These are phyloP conservation scores for Nomada hirtipes DNA, from an alignment of 2,888 invertebrate species.

Conservation along the genomic window DNA sequence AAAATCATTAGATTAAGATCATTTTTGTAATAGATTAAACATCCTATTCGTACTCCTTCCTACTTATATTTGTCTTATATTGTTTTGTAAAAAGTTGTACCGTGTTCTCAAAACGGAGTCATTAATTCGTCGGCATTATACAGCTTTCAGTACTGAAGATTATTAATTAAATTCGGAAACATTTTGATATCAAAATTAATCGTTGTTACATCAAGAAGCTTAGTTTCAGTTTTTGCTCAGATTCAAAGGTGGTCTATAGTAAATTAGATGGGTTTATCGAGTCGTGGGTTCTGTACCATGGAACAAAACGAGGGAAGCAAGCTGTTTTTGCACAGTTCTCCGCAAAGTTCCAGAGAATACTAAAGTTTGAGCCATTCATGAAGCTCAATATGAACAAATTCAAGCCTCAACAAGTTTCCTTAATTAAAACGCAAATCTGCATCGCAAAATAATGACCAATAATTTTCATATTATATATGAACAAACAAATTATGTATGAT, in stretches of 20 bases:
- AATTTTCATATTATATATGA: too few species aligned
- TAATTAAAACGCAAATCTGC: conserved; percentile 23
- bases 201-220: conserved; percentile 49
- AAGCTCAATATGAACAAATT: conserved; percentile 35
- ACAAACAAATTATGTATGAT: too few species aligned
- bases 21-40: too few species aligned
- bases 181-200: conserved; percentile 21
- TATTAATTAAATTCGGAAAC: background rate
- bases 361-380: conserved; percentile 29
- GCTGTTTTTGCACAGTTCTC: conserved; percentile 51
- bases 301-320: conserved; percentile 46
- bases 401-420: conserved; percentile 25
- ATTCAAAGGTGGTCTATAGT: conserved; percentile 27
- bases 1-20: too few species aligned
- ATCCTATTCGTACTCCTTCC: too few species aligned
- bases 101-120: background rate
- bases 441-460: background rate
- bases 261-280: conserved; percentile 63
- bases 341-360: conserved; percentile 42
- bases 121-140: too few species aligned
- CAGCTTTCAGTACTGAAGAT: too few species aligned
- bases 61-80: too few species aligned
- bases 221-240: conserved; percentile 52
- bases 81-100: background rate
- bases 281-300: conserved; percentile 25